Conservation (phyloP, 2,888 invertebrate species). For the Acleris emargana region DNA sequence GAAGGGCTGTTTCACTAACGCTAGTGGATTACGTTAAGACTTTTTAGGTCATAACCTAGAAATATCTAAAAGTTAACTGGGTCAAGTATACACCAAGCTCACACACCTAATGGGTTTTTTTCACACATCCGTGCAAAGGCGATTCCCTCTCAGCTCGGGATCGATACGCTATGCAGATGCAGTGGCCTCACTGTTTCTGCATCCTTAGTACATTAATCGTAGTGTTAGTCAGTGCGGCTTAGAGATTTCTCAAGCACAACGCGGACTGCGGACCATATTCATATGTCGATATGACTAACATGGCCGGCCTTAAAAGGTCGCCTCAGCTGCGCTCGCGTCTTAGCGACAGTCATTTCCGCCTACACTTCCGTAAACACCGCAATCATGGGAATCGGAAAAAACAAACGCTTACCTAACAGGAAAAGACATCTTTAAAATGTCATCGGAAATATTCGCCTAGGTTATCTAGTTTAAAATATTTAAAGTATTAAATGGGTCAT, state of each 20-base stretch:
- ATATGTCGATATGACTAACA: slow-evolving; percentile 26
- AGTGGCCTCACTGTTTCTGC: neutral
- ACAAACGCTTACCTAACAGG: slow-evolving; percentile 33
- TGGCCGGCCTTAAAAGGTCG: slow-evolving; percentile 34
- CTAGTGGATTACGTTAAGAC: slow-evolving; percentile 18
- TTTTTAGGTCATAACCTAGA: slow-evolving; percentile 32
- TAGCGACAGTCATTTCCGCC: slow-evolving; percentile 47
- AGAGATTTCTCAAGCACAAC: neutral
- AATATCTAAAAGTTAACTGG: slow-evolving; percentile 28
- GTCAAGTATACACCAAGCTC: slow-evolving; percentile 29
- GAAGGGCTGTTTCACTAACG: slow-evolving; percentile 7
- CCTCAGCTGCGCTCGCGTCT: slow-evolving; percentile 31
- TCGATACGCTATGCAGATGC: slow-evolving; percentile 28
- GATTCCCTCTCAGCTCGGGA: neutral
- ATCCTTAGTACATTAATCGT: neutral
- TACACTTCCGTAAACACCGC: slow-evolving; percentile 60
- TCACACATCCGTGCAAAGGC: slow-evolving; percentile 16
- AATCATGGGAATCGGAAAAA: slow-evolving; percentile 45
- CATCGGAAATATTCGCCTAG: slow-evolving; percentile 6
- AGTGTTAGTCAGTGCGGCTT: neutral
- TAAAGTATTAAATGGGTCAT: too few species aligned
- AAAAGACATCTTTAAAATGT: slow-evolving; percentile 32
- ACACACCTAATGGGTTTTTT: slow-evolving; percentile 24
- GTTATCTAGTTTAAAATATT: too few species aligned
- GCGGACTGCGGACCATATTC: slow-evolving; percentile 8